These are phyloP conservation scores for Dendropsophus ebraccatus DNA, from an alignment of 2,113 vertebrate genomes.

Conservation along the genomic window DNA sequence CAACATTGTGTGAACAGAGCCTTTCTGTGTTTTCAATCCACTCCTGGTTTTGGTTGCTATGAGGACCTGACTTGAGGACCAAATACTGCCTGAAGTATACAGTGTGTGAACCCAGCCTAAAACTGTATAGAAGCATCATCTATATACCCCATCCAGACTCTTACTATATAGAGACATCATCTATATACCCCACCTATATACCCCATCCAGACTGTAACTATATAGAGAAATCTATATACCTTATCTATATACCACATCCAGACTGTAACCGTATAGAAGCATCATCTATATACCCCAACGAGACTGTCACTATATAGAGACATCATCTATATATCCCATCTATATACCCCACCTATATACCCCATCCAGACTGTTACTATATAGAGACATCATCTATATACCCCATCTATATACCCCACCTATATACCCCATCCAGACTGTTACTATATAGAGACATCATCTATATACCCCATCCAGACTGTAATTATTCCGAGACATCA, in stretches of 20 bases:
- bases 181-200: not conserved
- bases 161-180: not conserved
- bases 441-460: not conserved
- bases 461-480: not conserved
- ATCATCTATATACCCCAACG: not conserved
- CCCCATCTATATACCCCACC: no score
- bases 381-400: no score
- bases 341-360: no score
- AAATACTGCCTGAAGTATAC: no score
- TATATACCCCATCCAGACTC: not conserved
- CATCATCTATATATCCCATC: not conserved
- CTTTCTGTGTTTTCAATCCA: no score
- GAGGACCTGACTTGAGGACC: no score
- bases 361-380: no score
- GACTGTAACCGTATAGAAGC: not conserved
- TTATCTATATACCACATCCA: not conserved
- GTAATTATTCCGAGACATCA: not conserved
- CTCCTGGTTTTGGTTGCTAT: no score
- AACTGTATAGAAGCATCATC: not conserved
- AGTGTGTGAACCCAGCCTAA: no score
- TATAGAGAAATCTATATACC: not conserved
- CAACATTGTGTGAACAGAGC: no score
- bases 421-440: not conserved
- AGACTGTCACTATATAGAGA: not conserved
- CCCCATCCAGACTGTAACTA: not conserved